Evolutionary conservation across 2,888 invertebrate genomes (phyloP).

Genomic region (Apamea anceps): DNA sequence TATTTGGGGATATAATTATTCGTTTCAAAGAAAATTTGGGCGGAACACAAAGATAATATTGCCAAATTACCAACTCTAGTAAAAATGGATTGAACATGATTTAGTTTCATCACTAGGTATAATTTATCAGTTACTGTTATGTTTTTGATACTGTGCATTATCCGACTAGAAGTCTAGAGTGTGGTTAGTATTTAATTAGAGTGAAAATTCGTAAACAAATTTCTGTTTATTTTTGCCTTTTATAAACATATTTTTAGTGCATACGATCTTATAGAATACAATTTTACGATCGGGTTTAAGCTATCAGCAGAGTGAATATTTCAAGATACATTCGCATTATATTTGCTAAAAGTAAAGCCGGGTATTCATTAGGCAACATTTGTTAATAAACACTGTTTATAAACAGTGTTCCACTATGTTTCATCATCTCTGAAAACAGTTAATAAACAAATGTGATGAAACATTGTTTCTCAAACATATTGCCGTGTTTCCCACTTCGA

Average conservation of each 20-base stretch:
- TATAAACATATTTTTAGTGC: neutral
- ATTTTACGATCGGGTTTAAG: neutral
- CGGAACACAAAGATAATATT: neutral
- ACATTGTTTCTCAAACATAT: no score
- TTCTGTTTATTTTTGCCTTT: neutral
- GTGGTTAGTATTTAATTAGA: neutral
- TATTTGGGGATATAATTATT: rapidly evolving
- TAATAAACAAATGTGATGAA: no score
- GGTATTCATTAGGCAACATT: no score
- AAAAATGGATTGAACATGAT: neutral
- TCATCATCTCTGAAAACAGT: no score
- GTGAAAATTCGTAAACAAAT: neutral
- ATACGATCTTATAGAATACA: neutral
- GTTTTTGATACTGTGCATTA: neutral
- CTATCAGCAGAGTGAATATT: neutral
- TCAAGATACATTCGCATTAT: neutral
- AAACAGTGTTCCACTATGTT: no score
- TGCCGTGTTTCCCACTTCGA: no score
- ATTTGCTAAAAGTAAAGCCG: neutral
- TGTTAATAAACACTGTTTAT: no score
- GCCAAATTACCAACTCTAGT: neutral
- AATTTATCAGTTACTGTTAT: neutral
- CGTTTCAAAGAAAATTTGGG: neutral
- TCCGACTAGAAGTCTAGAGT: neutral
- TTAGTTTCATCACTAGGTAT: neutral